Conservation (phyloP, 2,797 vertebrate genomes). For the Sternarchorhynchus goeldii region DNA sequence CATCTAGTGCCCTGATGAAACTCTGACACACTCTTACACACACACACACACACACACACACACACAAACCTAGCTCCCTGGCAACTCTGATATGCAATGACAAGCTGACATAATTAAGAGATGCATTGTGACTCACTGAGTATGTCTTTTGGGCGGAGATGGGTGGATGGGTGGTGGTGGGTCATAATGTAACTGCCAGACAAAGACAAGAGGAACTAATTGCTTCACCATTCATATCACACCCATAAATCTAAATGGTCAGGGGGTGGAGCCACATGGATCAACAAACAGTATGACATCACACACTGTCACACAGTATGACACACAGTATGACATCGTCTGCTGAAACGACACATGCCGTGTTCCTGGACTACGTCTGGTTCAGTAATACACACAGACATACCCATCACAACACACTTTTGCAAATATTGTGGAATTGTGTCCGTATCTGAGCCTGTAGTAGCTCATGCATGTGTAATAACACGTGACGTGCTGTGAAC, state of each 20-base stretch:
- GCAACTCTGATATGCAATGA: constrained; percentile 61
- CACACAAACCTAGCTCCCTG: constrained; percentile 15
- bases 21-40: constrained; percentile 51
- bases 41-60: constrained; percentile 20
- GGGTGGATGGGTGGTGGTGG: constrained; percentile 40
- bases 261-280: constrained; percentile 67
- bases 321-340: not conserved
- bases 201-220: constrained; percentile 65
- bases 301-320: no score
- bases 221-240: constrained; percentile 74
- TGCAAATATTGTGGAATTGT: not conserved
- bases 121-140: constrained; percentile 47
- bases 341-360: no score
- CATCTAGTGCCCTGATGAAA: constrained; percentile 60
- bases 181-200: constrained; percentile 69
- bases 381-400: not conserved
- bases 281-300: constrained; percentile 55
- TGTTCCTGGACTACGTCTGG: no score
- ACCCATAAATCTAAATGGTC: constrained; percentile 73
- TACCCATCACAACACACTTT: constrained; percentile 2
- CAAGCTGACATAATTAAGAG: constrained; percentile 71
- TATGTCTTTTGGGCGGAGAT: constrained; percentile 31
- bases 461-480: no score
- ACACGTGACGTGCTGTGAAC: no score
- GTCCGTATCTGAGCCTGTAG: not conserved